Base-by-base conservation (phyloP, 2,113 vertebrate genomes). In the Megaceryle maxima region DNA sequence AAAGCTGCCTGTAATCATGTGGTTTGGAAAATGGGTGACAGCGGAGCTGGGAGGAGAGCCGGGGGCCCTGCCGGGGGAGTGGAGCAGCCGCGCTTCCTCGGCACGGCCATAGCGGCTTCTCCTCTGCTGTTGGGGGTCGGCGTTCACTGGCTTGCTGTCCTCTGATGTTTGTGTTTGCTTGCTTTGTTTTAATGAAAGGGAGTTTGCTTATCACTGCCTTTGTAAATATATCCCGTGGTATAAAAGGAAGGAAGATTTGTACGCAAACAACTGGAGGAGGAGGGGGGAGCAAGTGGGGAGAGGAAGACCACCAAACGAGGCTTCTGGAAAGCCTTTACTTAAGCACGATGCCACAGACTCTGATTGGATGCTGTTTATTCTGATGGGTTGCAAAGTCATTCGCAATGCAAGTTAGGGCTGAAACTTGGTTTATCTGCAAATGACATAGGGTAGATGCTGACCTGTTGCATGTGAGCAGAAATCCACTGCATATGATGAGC, bases 21-120 rank as follows among this genome's bases (percentile, higher is more conserved):
- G 91, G 84, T 86, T 95, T 81, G 41, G 91, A 50, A 79, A 83
- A 88, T 4, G 96, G 96, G 91, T 96, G 97, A 92, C 75, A 39
- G 96, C 24, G 2, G 94, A 73, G 62, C 95, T 90, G 95, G 87
- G 76, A 89, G 86, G 87, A 51, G 92, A 86, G 57, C 78, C 3
- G 2, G 88, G 98, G 97, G 98, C 98, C 98, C 97, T 5, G 17
- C 55, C 15, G 90, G 96, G 98, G 98, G 98, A 97, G 85, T 48
- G 18, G 74, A 76, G 95, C 12, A 19, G 83, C 37, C 64, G 46
- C 82, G 20, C 63, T 88, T 87, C 90, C 76, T 88, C 79, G 12
- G 70, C 84, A 24, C 19, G 1, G 57, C 84, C 80, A 5, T 8
- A 22, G 84, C 5, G 1, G 84, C 85, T 67, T 18, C 63, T 64